These are phyloP conservation scores for Capreolus pygargus DNA, from an alignment of 2,113 vertebrate species.

Conservation along the genomic window DNA sequence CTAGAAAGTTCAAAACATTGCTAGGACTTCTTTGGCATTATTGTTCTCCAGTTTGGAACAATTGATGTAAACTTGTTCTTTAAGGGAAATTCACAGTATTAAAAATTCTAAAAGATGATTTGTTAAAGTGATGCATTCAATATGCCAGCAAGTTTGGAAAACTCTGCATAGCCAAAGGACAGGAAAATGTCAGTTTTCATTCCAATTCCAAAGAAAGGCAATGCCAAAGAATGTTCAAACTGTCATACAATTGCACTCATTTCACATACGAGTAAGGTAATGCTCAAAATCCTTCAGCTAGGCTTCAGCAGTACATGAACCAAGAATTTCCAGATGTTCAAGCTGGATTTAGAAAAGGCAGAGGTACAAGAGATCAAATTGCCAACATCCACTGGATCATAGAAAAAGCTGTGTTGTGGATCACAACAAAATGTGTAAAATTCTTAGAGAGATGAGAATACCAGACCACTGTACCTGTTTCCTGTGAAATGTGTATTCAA, in stretches of 20 bases:
- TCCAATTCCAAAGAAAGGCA: neutral
- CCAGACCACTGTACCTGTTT: neutral
- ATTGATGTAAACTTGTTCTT: neutral
- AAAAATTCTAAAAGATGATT: neutral
- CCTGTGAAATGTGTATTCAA: neutral
- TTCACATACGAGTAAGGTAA: neutral
- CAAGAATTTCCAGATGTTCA: neutral
- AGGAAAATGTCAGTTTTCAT: neutral
- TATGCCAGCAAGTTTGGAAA: neutral
- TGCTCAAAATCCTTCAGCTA: neutral
- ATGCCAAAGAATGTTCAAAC: neutral
- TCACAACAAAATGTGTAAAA: neutral
- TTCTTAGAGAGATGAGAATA: neutral
- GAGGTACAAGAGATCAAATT: neutral
- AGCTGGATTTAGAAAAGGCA: neutral
- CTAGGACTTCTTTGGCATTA: neutral
- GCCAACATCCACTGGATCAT: accelerated
- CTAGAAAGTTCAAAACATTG: neutral
- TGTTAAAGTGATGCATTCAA: neutral
- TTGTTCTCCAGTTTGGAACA: neutral
- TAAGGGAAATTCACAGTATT: neutral
- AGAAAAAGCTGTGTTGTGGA: neutral
- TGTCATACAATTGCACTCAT: neutral
- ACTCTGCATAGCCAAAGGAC: neutral
- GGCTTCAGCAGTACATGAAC: neutral